phyloP scores from a whole-genome alignment of 2,113 vertebrate species.

The Hypocryptadius cinnamomeus region DNA sequence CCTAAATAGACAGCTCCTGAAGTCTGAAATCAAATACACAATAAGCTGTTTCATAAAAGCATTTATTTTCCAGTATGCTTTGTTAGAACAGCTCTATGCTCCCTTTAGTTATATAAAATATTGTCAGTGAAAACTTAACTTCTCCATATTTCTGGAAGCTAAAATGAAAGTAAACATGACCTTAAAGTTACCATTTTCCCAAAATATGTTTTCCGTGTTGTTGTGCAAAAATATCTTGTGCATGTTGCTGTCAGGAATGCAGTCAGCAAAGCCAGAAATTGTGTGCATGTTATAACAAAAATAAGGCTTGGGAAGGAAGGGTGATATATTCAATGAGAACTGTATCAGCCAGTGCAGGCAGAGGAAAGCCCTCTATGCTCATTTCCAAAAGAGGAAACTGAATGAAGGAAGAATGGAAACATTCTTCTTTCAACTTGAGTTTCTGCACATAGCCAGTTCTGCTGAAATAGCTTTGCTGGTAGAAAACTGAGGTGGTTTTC shows the following conservation, averaged over 20 bases:
- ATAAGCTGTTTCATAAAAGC: not conserved
- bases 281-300: not conserved
- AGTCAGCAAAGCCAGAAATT: not conserved
- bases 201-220: not conserved
- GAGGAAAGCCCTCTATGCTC: not conserved
- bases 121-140: not conserved
- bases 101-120: not conserved
- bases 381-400: not conserved
- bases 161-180: not conserved
- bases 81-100: not conserved
- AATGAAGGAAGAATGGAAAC: not conserved
- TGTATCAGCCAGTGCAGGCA: not conserved
- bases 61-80: constrained; percentile 28
- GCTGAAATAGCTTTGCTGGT: not conserved
- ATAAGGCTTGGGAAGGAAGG: not conserved
- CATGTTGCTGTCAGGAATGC: not conserved
- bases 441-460: not conserved
- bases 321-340: not conserved
- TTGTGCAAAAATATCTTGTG: not conserved
- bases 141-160: not conserved
- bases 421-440: not conserved
- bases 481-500: not conserved
- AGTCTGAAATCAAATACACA: not conserved
- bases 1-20: not conserved
- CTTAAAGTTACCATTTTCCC: not conserved